A percentile compares a stretch with the other conserved stretches of the same genome.
Conservation (phyloP, 2,113 vertebrate species). For the Nycticryphes semicollaris region DNA sequence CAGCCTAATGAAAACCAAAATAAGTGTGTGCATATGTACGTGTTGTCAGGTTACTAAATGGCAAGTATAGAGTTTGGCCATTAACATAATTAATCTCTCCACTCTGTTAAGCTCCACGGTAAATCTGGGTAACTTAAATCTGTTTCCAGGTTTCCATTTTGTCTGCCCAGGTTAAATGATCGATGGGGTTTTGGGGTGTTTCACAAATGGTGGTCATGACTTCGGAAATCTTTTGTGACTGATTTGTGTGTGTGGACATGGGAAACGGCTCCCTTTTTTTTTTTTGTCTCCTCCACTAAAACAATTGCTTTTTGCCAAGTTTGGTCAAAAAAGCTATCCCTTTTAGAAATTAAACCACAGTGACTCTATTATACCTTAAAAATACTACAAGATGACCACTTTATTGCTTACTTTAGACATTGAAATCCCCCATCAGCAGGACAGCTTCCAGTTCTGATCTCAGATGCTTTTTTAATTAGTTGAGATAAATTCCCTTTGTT, state of each 20-base stretch:
- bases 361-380: not conserved
- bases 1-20: not conserved
- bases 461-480: not conserved
- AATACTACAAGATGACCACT: not conserved
- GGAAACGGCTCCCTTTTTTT: not conserved
- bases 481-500: not conserved
- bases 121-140: not conserved
- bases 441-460: not conserved
- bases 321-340: not conserved
- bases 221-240: not conserved
- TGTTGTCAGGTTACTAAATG: not conserved
- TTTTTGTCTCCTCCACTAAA: not conserved
- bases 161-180: not conserved
- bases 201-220: fast-evolving
- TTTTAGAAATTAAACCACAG: not conserved
- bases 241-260: not conserved
- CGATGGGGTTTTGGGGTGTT: not conserved
- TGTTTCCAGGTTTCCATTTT: not conserved
- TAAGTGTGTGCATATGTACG: not conserved
- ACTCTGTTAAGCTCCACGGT: fast-evolving
- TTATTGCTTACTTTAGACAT: not conserved
- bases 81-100: not conserved
- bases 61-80: not conserved
- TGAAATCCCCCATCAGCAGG: not conserved
- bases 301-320: not conserved